phyloP scores from a whole-genome alignment of 1,140 invertebrate species.

The Drosophila persimilis region DNA sequence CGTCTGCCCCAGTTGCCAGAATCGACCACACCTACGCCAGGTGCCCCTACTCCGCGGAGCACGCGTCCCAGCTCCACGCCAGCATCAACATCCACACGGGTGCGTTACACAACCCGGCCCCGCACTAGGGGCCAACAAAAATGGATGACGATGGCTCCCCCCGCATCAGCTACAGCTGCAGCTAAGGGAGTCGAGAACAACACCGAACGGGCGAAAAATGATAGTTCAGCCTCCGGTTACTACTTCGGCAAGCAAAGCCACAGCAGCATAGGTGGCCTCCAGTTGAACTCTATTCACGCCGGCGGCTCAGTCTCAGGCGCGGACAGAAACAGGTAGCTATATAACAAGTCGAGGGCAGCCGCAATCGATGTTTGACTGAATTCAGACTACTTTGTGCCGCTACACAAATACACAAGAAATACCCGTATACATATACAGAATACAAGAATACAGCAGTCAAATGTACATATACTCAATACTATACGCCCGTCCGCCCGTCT shows the following conservation, averaged over 20 bases:
- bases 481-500: slow-evolving; percentile 18
- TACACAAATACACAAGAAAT: slow-evolving; percentile 66
- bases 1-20: slow-evolving; percentile 52
- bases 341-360: slow-evolving; percentile 20
- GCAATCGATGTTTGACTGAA: slow-evolving; percentile 12
- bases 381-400: slow-evolving; percentile 54
- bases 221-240: slow-evolving; percentile 15
- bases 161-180: slow-evolving; percentile 12
- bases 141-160: slow-evolving; percentile 42
- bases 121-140: slow-evolving; percentile 71
- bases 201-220: slow-evolving; percentile 34
- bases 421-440: slow-evolving; percentile 16
- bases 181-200: slow-evolving; percentile 4
- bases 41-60: slow-evolving; percentile 63
- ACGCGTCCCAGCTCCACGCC: slow-evolving; percentile 72
- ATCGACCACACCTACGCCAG: slow-evolving; percentile 60
- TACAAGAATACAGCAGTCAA: slow-evolving; percentile 35
- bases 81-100: slow-evolving; percentile 31
- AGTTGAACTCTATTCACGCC: slow-evolving; percentile 63
- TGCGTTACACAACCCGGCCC: slow-evolving; percentile 62
- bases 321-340: slow-evolving; percentile 74
- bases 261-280: slow-evolving; percentile 47
- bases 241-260: slow-evolving; percentile 22
- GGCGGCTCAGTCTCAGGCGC: slow-evolving; percentile 12
- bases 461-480: slow-evolving; percentile 36